A percentile compares a stretch with the other conserved stretches of the same genome.
Conservation (phyloP, 2,797 vertebrate species). For the Galagoides demidoff region DNA sequence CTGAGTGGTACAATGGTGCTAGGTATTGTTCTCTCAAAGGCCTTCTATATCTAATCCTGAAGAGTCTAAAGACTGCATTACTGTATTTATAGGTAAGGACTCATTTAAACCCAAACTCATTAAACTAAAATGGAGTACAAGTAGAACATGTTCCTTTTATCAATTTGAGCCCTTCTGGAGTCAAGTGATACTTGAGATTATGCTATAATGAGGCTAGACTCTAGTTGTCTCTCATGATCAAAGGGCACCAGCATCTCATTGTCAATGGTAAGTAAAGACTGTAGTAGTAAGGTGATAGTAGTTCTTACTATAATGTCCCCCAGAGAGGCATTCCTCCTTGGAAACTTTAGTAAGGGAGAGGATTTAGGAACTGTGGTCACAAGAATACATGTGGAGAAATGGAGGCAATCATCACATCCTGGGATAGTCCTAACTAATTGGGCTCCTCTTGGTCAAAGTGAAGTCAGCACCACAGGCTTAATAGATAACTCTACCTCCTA, state of each 20-base stretch:
- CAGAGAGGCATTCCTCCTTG: background rate
- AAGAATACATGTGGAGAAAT: background rate
- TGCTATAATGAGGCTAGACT: background rate
- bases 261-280: slow-evolving; percentile 18
- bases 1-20: background rate
- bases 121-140: slow-evolving; percentile 22
- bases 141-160: slow-evolving; percentile 8
- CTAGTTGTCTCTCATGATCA: background rate
- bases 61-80: background rate
- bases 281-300: background rate
- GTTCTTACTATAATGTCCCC: background rate
- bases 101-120: slow-evolving; percentile 41
- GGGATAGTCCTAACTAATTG: background rate
- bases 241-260: background rate
- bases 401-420: background rate
- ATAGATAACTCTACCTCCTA: background rate
- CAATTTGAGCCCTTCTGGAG: background rate
- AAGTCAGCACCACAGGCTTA: background rate
- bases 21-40: background rate
- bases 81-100: slow-evolving; percentile 39
- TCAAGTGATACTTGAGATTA: slow-evolving; percentile 8
- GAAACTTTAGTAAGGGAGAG: background rate
- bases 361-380: background rate
- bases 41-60: background rate
- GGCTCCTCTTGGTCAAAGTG: background rate